These are phyloP conservation scores for Pharmacophagus antenor DNA, from an alignment of 2,888 invertebrate genomes.

Conservation along the genomic window DNA sequence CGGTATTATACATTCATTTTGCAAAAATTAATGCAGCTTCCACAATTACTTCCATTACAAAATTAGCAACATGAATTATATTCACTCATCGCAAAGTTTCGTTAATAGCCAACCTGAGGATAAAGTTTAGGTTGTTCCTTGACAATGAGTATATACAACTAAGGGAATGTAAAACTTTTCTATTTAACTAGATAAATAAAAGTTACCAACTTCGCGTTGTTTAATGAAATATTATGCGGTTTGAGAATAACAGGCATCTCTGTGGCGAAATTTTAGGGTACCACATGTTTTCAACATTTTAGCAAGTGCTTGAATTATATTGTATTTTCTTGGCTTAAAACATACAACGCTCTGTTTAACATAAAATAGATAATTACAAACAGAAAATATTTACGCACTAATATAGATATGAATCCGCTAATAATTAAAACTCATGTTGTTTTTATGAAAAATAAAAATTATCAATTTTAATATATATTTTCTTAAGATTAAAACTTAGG, in stretches of 20 bases:
- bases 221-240: slow-evolving; percentile 15
- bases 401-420: too few relatives aligned
- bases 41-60: neutral
- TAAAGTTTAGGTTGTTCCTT: slow-evolving; percentile 24
- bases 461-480: too few relatives aligned
- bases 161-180: slow-evolving; percentile 22
- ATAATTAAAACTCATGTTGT: neutral
- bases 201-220: slow-evolving; percentile 16
- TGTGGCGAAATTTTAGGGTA: slow-evolving; percentile 10
- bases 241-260: slow-evolving; percentile 10
- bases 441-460: neutral
- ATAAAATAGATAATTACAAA: too few relatives aligned
- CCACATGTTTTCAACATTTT: slow-evolving; percentile 16
- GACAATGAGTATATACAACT: slow-evolving; percentile 13
- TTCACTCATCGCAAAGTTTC: slow-evolving; percentile 17
- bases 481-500: too few relatives aligned
- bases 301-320: neutral
- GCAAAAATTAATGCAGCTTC: neutral
- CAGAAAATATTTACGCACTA: too few relatives aligned
- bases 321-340: neutral
- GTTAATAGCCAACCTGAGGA: slow-evolving; percentile 11
- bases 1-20: neutral
- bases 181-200: slow-evolving; percentile 22
- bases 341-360: too few relatives aligned
- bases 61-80: neutral